Percentiles rank a stretch among this genome's conserved stretches.
Conservation (phyloP, 2,113 vertebrate genomes). For the Poeciliopsis occidentalis region DNA sequence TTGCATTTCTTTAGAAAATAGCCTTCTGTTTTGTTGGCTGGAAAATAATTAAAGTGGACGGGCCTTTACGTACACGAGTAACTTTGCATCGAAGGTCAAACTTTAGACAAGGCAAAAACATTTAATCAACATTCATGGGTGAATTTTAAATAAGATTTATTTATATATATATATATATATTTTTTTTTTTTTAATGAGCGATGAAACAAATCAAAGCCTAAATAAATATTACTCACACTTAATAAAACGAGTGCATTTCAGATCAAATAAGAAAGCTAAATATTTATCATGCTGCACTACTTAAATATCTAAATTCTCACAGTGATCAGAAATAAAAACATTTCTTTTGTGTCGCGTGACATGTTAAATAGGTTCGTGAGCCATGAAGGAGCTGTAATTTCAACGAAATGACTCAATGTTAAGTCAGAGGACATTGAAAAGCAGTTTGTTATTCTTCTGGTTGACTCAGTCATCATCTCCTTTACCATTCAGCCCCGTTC, state of each 20-base stretch:
- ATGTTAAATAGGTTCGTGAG: neutral
- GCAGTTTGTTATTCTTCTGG: constrained; percentile 12
- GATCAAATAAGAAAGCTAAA: neutral
- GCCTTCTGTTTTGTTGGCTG: neutral
- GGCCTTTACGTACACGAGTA: neutral
- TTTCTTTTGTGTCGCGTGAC: constrained; percentile 1
- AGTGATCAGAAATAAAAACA: neutral
- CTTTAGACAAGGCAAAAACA: neutral
- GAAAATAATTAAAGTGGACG: neutral
- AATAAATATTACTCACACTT: neutral
- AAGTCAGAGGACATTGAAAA: constrained; percentile 33
- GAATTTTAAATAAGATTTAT: neutral
- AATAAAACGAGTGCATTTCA: neutral
- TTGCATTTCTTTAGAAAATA: neutral
- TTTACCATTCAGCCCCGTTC: constrained; percentile 34
- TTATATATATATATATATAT: too few species aligned
- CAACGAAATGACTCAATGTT: neutral
- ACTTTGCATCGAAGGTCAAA: neutral
- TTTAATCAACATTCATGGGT: neutral
- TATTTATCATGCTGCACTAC: neutral
- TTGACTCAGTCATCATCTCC: constrained; percentile 2
- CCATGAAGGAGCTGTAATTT: neutral
- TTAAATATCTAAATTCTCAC: too few species aligned
- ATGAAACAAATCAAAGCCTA: too few species aligned
- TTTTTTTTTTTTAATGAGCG: too few species aligned